Base-by-base conservation (phyloP, 1,140 invertebrate species). In the Brachionus angularis region DNA sequence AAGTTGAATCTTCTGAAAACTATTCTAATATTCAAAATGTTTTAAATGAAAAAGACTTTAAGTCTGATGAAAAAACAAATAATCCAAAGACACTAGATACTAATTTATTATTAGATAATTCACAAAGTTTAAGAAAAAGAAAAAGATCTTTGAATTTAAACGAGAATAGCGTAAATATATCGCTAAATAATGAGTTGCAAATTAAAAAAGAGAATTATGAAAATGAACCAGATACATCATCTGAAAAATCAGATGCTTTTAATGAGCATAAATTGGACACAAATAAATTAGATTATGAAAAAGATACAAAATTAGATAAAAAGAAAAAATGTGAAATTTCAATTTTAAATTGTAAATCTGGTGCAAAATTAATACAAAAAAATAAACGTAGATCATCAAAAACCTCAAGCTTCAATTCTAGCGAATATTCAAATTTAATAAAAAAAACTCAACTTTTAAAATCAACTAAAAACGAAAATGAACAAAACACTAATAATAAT, bases 341-440 rank as follows among this genome's bases (percentile, higher is more conserved):
- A n/a, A n/a, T n/a, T n/a, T n/a, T n/a, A n/a, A n/a, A n/a, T n/a
- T n/a, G n/a, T n/a, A n/a, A n/a, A n/a, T n/a, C n/a, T n/a, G n/a
- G n/a, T n/a, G n/a, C n/a, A n/a, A n/a, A n/a, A n/a, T n/a, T n/a
- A n/a, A n/a, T n/a, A n/a, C n/a, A n/a, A 39, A 58, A 58, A 58
- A 23, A 21, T 39, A 34, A 58, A 21, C 16, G 33, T 58, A 33
- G 33, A 14, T 14, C 14, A 23, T 18, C 18, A 42, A 5, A n/a
- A 25, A 25, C 33, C 18, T 39, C 36, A 25, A 25, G 18, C 5
- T n/a, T n/a, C n/a, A 36, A 29, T 12, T 39, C 53, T 4, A 58
- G 53, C 25, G 53, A 58, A 39, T 58, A 58, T 39, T 58, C 53
- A n/a, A 42, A 58, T 58, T 58, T 58, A 14, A 58, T 58, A 23